phyloP scores from a whole-genome alignment of 2,888 invertebrate genomes.

The Antheraea assamensis region DNA sequence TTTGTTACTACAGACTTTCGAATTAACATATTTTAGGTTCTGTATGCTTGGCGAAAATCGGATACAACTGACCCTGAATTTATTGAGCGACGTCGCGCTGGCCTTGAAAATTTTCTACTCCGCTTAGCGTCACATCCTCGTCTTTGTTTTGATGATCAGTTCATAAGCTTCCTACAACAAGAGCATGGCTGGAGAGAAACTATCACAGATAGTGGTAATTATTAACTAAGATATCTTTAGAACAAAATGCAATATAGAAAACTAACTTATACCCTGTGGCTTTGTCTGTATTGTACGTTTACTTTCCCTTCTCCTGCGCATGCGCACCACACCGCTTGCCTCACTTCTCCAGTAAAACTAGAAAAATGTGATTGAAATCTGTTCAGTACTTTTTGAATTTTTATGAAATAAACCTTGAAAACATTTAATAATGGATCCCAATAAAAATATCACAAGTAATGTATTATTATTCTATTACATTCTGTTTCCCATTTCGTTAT shows the following conservation, averaged over 20 bases:
- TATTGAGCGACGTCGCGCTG: constrained; percentile 90
- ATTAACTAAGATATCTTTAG: background rate
- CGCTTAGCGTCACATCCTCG: constrained; percentile 89
- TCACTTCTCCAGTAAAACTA: no score
- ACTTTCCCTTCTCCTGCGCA: no score
- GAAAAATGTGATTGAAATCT: no score
- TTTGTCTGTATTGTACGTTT: background rate
- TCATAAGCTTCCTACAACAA: constrained; percentile 89
- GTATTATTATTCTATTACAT: no score
- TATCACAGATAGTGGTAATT: constrained; percentile 86
- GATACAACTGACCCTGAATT: constrained; percentile 93
- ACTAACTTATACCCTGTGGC: no score
- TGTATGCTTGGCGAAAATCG: constrained; percentile 90
- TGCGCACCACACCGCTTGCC: no score
- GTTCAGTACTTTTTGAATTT: no score
- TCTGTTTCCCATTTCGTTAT: no score
- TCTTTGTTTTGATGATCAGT: constrained; percentile 88
- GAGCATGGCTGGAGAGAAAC: constrained; percentile 91
- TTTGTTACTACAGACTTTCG: background rate
- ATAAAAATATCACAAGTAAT: no score
- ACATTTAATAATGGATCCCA: no score
- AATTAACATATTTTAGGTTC: constrained; percentile 57
- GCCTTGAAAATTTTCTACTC: constrained; percentile 90
- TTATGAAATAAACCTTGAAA: no score
- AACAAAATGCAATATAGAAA: no score